A percentile compares a stretch with the other conserved stretches of the same genome.
Conservation (phyloP, 2,888 invertebrate species). For the Furcula furcula region DNA sequence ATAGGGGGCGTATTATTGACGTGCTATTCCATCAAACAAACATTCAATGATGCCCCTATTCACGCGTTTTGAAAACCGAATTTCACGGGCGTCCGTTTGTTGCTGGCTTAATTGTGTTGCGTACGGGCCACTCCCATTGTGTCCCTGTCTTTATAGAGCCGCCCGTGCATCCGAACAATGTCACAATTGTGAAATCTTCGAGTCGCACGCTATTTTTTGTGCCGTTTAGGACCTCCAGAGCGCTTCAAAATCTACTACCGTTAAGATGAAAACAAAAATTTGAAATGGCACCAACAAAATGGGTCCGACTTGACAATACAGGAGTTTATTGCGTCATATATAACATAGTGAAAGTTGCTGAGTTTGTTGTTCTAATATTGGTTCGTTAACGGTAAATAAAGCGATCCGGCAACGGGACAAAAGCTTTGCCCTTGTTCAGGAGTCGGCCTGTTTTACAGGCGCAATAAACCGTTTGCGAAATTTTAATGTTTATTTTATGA, state of each 20-base stretch:
- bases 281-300: conserved; percentile 44
- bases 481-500: conserved; percentile 46
- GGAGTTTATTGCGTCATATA: conserved; percentile 72
- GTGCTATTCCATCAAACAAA: conserved; percentile 66
- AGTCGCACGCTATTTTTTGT: conserved; percentile 66
- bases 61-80: conserved; percentile 52
- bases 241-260: conserved; percentile 60
- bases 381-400: conserved; percentile 67
- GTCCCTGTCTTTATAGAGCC: conserved; percentile 49
- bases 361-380: conserved; percentile 51
- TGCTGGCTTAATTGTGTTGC: conserved; percentile 61
- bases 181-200: conserved; percentile 55
- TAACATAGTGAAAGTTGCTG: conserved; percentile 75
- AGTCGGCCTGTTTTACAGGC: conserved; percentile 56
- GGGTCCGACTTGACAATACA: conserved; percentile 48
- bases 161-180: conserved; percentile 45
- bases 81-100: conserved; percentile 63
- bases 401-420: conserved; percentile 47
- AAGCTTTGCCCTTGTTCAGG: conserved; percentile 56
- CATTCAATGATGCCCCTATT: conserved; percentile 69
- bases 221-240: conserved; percentile 53
- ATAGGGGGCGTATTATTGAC: conserved; percentile 71
- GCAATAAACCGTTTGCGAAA: conserved; percentile 65
- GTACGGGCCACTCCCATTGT: conserved; percentile 50
- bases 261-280: conserved; percentile 68